Evolutionary conservation across 2,797 vertebrate genomes (phyloP).

Genomic region (Notamacropus eugenii): DNA sequence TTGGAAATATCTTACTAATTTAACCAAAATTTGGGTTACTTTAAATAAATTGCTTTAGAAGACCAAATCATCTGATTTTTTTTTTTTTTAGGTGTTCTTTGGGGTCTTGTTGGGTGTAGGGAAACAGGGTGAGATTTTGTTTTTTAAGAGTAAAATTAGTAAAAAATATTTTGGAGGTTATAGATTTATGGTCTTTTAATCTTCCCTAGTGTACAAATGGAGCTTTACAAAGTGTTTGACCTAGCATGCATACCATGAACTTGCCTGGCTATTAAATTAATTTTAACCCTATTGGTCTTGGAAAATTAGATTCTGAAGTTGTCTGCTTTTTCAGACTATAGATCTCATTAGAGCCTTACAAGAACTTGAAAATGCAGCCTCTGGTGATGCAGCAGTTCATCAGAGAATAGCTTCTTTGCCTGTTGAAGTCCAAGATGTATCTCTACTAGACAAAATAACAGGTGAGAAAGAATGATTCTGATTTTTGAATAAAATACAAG

Average conservation of each 20-base stretch:
- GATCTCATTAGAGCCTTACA: constrained; percentile 97
- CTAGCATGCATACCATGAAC: not conserved
- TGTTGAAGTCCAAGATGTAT: constrained; percentile 96
- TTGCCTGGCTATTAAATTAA: constrained; percentile 41
- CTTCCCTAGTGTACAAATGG: not conserved
- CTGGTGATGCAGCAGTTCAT: constrained; percentile 94
- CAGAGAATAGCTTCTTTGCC: constrained; percentile 97
- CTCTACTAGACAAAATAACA: constrained; percentile 96
- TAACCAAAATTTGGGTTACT: not conserved
- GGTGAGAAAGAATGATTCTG: constrained; percentile 84
- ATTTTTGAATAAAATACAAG: not conserved
- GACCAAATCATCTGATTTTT: not conserved
- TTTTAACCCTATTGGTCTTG: constrained; percentile 29
- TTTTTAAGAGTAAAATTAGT: not conserved
- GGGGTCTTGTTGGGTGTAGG: not conserved
- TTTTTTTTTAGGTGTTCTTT: not conserved
- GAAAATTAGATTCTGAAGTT: constrained; percentile 74
- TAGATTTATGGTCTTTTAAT: not conserved
- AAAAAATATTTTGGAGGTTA: not conserved
- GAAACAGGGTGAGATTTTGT: not conserved
- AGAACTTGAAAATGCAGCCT: constrained; percentile 98
- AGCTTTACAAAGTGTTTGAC: not conserved
- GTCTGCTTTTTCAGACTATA: constrained; percentile 89
- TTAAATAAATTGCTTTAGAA: not conserved
- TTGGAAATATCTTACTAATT: not conserved